Conservation (phyloP, 2,888 invertebrate genomes). For the Theretra japonica region DNA sequence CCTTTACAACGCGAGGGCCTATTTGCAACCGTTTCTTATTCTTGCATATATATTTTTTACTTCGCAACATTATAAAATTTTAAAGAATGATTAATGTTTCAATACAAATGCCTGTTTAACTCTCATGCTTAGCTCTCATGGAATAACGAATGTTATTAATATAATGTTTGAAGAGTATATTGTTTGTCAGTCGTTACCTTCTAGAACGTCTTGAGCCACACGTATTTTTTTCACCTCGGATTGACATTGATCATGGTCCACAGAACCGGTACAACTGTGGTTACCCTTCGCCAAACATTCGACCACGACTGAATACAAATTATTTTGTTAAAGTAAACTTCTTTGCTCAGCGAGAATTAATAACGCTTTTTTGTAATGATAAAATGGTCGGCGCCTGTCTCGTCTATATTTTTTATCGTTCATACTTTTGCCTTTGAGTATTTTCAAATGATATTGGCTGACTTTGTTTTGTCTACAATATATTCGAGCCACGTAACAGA, state of each 20-base stretch:
- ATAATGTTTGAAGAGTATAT: constrained; percentile 26
- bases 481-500: constrained; percentile 34
- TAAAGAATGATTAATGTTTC: not conserved
- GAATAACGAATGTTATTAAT: not conserved
- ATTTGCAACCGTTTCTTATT: constrained; percentile 12
- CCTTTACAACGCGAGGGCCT: constrained; percentile 22
- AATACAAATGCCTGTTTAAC: not conserved
- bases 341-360: constrained; percentile 43
- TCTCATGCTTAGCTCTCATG: not conserved
- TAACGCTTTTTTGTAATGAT: constrained; percentile 29
- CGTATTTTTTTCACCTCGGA: constrained; percentile 75
- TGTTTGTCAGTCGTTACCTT: constrained; percentile 38
- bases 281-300: constrained; percentile 77
- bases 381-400: not conserved
- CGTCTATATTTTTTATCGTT: constrained; percentile 20
- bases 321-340: constrained; percentile 56
- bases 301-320: constrained; percentile 49
- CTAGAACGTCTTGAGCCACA: constrained; percentile 65
- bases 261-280: constrained; percentile 79
- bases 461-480: constrained; percentile 42
- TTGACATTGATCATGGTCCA: constrained; percentile 77
- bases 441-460: constrained; percentile 32
- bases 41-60: constrained; percentile 10
- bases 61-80: constrained; percentile 16
- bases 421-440: constrained; percentile 31